Percentiles rank a stretch among this genome's conserved stretches.
These are phyloP conservation scores for Bombus pascuorum DNA, from an alignment of 1,140 invertebrate species.

Conservation along the genomic window DNA sequence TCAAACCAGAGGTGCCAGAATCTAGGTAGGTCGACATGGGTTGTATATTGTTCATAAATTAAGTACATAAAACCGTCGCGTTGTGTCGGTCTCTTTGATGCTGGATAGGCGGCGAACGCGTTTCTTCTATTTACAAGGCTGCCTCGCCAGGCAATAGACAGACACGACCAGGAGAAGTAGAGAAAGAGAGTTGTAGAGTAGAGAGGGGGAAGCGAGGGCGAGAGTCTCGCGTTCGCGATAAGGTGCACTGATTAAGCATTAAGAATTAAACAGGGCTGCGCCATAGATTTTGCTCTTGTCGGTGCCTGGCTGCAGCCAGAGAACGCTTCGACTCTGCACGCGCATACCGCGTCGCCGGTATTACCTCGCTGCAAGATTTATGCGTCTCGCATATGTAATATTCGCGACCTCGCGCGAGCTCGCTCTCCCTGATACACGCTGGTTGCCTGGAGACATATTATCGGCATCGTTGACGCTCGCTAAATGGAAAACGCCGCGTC, in stretches of 20 bases:
- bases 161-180: neutral
- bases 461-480: slow-evolving; percentile 30
- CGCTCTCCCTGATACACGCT: slow-evolving; percentile 21
- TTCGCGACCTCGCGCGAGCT: slow-evolving; percentile 40
- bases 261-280: slow-evolving; percentile 67
- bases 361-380: slow-evolving; percentile 63
- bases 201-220: neutral
- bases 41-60: slow-evolving; percentile 79
- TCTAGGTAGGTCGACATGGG: slow-evolving; percentile 67
- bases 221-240: slow-evolving; percentile 57
- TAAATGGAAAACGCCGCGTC: slow-evolving; percentile 23
- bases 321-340: slow-evolving; percentile 13
- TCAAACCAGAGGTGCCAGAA: slow-evolving; percentile 68
- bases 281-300: slow-evolving; percentile 57
- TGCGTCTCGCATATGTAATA: slow-evolving; percentile 62
- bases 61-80: slow-evolving; percentile 77
- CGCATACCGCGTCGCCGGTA: slow-evolving; percentile 35
- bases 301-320: neutral
- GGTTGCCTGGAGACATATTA: slow-evolving; percentile 30
- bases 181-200: slow-evolving; percentile 20
- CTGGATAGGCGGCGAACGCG: slow-evolving; percentile 71
- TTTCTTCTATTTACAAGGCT: slow-evolving; percentile 73
- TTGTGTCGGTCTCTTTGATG: slow-evolving; percentile 76
- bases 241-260: slow-evolving; percentile 71
- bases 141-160: slow-evolving; percentile 33